Conservation (phyloP, 2,888 invertebrate genomes). For the Drosophila falleni region DNA sequence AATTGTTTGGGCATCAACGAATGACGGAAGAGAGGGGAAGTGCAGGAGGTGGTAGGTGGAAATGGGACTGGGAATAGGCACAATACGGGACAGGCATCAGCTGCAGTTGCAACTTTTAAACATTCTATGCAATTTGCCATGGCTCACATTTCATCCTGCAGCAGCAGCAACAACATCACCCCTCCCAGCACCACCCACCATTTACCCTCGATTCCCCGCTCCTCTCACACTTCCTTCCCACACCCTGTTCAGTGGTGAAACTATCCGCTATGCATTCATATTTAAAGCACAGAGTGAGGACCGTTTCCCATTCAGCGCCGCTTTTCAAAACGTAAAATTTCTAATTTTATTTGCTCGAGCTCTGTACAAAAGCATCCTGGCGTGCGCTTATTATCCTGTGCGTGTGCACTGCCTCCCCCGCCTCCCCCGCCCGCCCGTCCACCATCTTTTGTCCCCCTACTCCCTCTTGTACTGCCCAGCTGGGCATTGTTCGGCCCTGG, state of each 20-base stretch:
- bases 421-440: background rate
- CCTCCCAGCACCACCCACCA: constrained; percentile 11
- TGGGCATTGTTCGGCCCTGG: constrained; percentile 70
- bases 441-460: background rate
- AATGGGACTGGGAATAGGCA: constrained; percentile 31
- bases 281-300: constrained; percentile 61
- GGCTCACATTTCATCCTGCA: constrained; percentile 69
- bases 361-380: constrained; percentile 77
- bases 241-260: background rate
- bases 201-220: background rate
- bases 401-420: constrained; percentile 47
- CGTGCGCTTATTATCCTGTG: constrained; percentile 79
- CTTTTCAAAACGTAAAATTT: constrained; percentile 77
- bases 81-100: constrained; percentile 57
- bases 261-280: constrained; percentile 66
- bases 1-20: constrained; percentile 66
- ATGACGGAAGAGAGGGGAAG: background rate
- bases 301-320: constrained; percentile 54
- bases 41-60: background rate
- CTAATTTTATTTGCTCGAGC: constrained; percentile 78
- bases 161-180: constrained; percentile 16
- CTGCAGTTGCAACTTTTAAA: constrained; percentile 78
- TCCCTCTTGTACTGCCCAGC: constrained; percentile 44
- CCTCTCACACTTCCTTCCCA: background rate
- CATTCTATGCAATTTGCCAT: constrained; percentile 74